phyloP scores from a whole-genome alignment of 2,797 vertebrate genomes.

The Taenioides sp. region DNA sequence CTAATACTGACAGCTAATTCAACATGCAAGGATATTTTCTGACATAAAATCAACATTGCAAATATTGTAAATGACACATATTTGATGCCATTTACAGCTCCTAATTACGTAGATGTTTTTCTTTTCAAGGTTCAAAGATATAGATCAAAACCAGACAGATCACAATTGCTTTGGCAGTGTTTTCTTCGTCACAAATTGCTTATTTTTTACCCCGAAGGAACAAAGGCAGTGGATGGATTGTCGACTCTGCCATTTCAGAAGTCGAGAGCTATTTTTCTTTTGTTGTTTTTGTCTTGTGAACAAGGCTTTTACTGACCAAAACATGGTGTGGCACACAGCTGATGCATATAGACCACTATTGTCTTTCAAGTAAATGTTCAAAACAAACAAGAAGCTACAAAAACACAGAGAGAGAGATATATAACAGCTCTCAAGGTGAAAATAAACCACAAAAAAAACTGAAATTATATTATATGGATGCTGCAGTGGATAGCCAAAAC shows the following conservation, averaged over 20 bases:
- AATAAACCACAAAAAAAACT: constrained; percentile 26
- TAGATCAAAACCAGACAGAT: neutral
- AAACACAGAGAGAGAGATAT: constrained; percentile 13
- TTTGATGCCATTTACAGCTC: neutral
- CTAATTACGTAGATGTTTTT: neutral
- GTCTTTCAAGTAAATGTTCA: constrained; percentile 34
- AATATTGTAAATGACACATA: neutral
- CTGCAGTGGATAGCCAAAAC: constrained; percentile 7
- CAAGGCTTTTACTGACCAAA: constrained; percentile 48
- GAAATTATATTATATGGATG: constrained; percentile 20
- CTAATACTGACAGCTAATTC: neutral
- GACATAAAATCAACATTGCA: neutral
- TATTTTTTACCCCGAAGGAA: constrained; percentile 50
- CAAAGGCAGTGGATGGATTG: constrained; percentile 47
- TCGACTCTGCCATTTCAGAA: constrained; percentile 35
- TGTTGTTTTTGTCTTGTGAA: constrained; percentile 19
- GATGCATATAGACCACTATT: constrained; percentile 28
- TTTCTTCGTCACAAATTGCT: constrained; percentile 53
- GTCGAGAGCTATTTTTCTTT: constrained; percentile 33
- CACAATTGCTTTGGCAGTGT: neutral
- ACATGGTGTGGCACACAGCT: constrained; percentile 34
- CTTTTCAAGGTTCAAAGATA: neutral
- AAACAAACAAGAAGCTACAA: constrained; percentile 20
- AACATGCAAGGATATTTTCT: neutral
- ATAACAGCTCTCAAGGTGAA: constrained; percentile 3